Evolutionary conservation across 1,140 invertebrate species (phyloP).

Genomic region (Drosophila pruinosa): DNA sequence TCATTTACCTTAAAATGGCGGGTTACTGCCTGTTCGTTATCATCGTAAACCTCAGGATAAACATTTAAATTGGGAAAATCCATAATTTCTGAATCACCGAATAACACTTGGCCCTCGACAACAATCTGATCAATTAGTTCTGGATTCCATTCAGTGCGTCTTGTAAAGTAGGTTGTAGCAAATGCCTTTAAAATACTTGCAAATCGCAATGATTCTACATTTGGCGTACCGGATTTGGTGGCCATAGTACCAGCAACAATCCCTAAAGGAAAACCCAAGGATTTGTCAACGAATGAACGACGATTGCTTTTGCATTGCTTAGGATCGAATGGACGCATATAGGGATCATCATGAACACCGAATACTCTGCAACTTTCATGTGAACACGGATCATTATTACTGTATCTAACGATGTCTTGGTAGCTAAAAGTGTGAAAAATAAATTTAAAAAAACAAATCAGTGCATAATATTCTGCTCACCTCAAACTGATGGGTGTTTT

Average conservation of each 20-base stretch:
- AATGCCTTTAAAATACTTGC: conserved; percentile 53
- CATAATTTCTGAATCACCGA: conserved; percentile 55
- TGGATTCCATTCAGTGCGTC: conserved; percentile 53
- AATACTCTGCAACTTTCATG: conserved; percentile 46
- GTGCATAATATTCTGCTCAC: neutral
- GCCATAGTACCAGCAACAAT: neutral
- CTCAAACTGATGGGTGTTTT: neutral
- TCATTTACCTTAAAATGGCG: conserved; percentile 65
- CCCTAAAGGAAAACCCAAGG: conserved; percentile 55
- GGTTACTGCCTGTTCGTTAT: conserved; percentile 51
- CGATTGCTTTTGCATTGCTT: conserved; percentile 36
- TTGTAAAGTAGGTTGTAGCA: conserved; percentile 54
- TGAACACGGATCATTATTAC: conserved; percentile 47
- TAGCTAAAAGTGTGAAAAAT: neutral
- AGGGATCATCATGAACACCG: conserved; percentile 59
- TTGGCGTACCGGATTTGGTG: conserved; percentile 17
- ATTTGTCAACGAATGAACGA: conserved; percentile 39
- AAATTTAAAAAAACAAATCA: neutral
- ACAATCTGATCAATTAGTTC: conserved; percentile 49
- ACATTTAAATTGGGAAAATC: conserved; percentile 14
- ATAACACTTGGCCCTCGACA: conserved; percentile 52
- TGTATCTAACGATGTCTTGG: conserved; percentile 1
- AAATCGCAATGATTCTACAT: conserved; percentile 45
- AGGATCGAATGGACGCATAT: conserved; percentile 41
- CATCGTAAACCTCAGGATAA: conserved; percentile 53